Evolutionary conservation across 2,113 vertebrate species (phyloP).

Genomic region (Apistogramma diplotaenia): DNA sequence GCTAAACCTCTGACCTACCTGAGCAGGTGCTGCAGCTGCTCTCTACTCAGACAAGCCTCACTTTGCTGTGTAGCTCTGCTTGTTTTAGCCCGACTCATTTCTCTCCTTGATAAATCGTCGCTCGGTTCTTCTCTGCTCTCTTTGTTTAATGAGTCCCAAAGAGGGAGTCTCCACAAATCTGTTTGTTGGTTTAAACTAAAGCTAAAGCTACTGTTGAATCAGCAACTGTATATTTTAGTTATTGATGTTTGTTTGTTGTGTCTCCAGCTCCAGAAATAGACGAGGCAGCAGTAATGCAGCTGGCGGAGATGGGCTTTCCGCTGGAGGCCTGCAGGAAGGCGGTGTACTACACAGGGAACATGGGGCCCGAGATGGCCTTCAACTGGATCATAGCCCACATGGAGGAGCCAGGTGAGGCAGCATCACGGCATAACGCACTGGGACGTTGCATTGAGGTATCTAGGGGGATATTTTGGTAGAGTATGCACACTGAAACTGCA

Average conservation of each 20-base stretch:
- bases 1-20: conserved; percentile 6
- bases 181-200: conserved; percentile 17
- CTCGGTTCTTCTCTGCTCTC: conserved; percentile 25
- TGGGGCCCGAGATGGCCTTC: conserved; percentile 96
- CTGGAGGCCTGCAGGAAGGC: conserved; percentile 96
- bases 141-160: conserved; percentile 69
- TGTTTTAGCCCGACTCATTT: conserved; percentile 32
- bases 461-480: not conserved
- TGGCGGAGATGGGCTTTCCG: conserved; percentile 99
- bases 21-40: conserved; percentile 58
- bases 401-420: conserved; percentile 92
- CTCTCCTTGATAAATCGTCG: conserved; percentile 51
- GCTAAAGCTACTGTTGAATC: conserved; percentile 34
- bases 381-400: conserved; percentile 99
- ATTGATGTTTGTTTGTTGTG: conserved; percentile 46
- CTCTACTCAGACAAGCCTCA: conserved; percentile 31
- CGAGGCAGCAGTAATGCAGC: conserved; percentile 93
- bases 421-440: not conserved
- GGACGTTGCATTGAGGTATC: not conserved
- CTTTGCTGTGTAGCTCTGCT: conserved; percentile 18
- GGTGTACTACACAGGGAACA: conserved; percentile 96
- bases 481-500: not conserved
- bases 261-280: conserved; percentile 92
- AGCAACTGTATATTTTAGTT: conserved; percentile 42
- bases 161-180: conserved; percentile 22